Conservation (phyloP, 2,888 invertebrate species). For the Baronia brevicornis region DNA sequence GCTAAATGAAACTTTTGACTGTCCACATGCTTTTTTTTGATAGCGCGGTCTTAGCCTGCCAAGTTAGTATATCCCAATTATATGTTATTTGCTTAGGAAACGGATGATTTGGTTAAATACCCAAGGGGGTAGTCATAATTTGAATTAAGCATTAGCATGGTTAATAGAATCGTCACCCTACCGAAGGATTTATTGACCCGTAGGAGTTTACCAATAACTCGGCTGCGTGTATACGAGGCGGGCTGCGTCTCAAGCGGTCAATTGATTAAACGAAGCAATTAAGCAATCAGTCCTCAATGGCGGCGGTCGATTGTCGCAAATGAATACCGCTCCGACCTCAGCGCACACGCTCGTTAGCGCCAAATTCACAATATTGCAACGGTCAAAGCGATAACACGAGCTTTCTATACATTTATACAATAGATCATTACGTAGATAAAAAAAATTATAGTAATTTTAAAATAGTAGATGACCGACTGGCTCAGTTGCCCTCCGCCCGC, state of each 20-base stretch:
- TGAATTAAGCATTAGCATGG: background rate
- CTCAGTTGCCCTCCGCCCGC: too few relatives aligned
- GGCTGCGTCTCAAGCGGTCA: slow-evolving; percentile 64
- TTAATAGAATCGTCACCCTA: slow-evolving; percentile 57
- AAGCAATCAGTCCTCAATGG: slow-evolving; percentile 69
- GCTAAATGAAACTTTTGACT: too few relatives aligned
- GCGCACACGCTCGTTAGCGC: slow-evolving; percentile 26
- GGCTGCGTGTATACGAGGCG: slow-evolving; percentile 42
- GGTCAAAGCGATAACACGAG: too few relatives aligned
- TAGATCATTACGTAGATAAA: too few relatives aligned
- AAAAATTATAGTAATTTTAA: too few relatives aligned
- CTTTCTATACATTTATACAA: too few relatives aligned
- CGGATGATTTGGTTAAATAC: too few relatives aligned
- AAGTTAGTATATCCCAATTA: too few relatives aligned
- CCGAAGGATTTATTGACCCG: slow-evolving; percentile 61
- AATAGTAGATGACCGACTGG: too few relatives aligned
- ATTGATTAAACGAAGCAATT: slow-evolving; percentile 76
- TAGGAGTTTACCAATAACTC: slow-evolving; percentile 47
- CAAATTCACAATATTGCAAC: too few relatives aligned
- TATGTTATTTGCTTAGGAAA: background rate
- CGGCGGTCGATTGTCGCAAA: slow-evolving; percentile 63
- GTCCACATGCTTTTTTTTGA: too few relatives aligned
- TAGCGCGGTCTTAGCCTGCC: too few relatives aligned
- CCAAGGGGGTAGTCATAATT: slow-evolving; percentile 1
- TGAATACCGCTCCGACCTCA: slow-evolving; percentile 53